Evolutionary conservation across 2,113 vertebrate genomes (phyloP).

Genomic region (Corydoras maculifer): DNA sequence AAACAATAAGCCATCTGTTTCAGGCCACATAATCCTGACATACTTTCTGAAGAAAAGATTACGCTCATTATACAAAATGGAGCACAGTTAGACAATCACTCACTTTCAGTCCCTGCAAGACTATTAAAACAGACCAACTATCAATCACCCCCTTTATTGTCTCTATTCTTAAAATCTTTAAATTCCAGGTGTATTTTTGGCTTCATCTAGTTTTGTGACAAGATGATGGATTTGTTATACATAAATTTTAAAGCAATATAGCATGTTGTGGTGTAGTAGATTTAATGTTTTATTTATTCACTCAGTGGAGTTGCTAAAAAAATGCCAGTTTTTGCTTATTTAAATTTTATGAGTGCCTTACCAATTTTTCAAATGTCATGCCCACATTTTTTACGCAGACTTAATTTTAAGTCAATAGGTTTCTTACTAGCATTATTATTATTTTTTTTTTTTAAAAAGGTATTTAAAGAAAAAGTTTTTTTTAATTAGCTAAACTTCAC

Average conservation of each 20-base stretch:
- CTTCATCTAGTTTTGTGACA: slow-evolving; percentile 17
- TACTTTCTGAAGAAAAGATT: slow-evolving; percentile 19
- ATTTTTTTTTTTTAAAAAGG: too few relatives aligned
- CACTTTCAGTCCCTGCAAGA: slow-evolving; percentile 8
- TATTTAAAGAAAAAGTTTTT: too few relatives aligned
- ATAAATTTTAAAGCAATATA: slow-evolving; percentile 10
- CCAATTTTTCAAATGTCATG: background rate
- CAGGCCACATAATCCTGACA: slow-evolving; percentile 11
- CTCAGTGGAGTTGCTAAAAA: slow-evolving; percentile 30
- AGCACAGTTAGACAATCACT: slow-evolving; percentile 21
- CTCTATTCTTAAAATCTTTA: too few relatives aligned
- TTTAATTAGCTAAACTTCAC: too few relatives aligned
- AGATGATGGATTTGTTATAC: slow-evolving; percentile 3
- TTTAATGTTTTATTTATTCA: slow-evolving; percentile 38
- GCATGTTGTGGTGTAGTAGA: slow-evolving; percentile 15
- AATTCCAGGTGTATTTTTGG: background rate
- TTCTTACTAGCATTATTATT: too few relatives aligned
- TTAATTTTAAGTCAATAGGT: too few relatives aligned
- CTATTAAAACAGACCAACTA: slow-evolving; percentile 7
- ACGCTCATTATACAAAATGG: slow-evolving; percentile 14
- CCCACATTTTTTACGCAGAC: too few relatives aligned
- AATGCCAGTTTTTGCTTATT: slow-evolving; percentile 30
- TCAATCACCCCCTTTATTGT: background rate
- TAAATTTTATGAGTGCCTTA: too few relatives aligned
- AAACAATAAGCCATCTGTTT: slow-evolving; percentile 29